Conservation (phyloP, 2,888 invertebrate genomes). For the Micropterix aruncella region DNA sequence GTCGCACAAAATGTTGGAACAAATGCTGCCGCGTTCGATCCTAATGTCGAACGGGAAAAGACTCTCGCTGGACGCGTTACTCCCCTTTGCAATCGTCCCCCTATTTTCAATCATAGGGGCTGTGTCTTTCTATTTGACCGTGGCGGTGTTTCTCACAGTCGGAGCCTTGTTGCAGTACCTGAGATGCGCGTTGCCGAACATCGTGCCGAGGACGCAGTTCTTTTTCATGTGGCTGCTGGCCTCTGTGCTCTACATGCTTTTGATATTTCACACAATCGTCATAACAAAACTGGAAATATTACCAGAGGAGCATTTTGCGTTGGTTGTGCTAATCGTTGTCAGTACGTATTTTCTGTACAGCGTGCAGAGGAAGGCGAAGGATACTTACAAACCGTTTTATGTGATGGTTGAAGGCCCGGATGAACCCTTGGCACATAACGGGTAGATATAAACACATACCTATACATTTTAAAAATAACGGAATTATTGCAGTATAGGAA, state of each 20-base stretch:
- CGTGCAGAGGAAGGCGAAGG: not conserved
- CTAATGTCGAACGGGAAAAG: not conserved
- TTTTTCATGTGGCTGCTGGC: not conserved
- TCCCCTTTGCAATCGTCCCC: not conserved
- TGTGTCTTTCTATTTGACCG: not conserved
- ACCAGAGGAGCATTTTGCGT: not conserved
- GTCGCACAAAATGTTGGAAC: no score
- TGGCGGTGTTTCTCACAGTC: not conserved
- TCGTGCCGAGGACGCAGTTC: not conserved
- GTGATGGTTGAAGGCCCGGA: no score
- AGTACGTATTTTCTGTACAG: not conserved
- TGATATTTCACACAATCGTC: not conserved
- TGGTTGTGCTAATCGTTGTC: not conserved
- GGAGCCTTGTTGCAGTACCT: not conserved
- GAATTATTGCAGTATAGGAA: no score
- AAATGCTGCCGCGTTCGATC: no score
- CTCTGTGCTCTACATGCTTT: not conserved
- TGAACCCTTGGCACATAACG: no score
- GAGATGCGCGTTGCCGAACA: not conserved
- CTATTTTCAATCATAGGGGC: not conserved
- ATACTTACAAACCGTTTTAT: not conserved
- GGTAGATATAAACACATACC: no score
- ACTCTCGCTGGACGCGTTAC: not conserved
- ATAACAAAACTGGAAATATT: not conserved
- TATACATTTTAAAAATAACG: no score